These are phyloP conservation scores for Zootermopsis nevadensis DNA, from an alignment of 2,888 invertebrate species.

Conservation along the genomic window DNA sequence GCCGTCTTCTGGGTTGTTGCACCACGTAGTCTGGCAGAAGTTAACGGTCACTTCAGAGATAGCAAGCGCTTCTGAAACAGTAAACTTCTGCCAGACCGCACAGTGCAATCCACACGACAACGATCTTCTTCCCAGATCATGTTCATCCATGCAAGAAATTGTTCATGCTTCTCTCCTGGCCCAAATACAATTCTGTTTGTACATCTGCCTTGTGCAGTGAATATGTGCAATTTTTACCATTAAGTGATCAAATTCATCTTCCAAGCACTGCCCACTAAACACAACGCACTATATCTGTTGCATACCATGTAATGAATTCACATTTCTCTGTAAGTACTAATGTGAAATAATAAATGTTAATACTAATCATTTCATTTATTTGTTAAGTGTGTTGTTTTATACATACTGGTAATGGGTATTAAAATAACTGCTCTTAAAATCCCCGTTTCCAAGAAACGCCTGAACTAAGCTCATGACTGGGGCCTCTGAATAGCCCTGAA, in stretches of 20 bases:
- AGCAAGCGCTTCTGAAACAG: no score
- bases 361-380: constrained; percentile 6
- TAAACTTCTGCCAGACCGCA: no score
- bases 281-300: background rate
- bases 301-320: constrained; percentile 6
- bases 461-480: constrained; percentile 9
- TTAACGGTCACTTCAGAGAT: no score
- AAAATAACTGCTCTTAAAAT: constrained; percentile 21
- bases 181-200: background rate
- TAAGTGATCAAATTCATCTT: background rate
- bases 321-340: constrained; percentile 21
- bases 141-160: no score
- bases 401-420: constrained; percentile 15
- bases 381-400: background rate
- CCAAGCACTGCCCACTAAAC: background rate
- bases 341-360: constrained; percentile 8
- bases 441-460: background rate
- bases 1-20: no score
- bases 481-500: background rate
- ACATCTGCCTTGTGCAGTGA: background rate
- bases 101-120: no score
- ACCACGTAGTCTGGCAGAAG: no score
- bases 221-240: background rate
- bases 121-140: no score
- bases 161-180: no score